Evolutionary conservation across 2,797 vertebrate species (phyloP).

Genomic region (Helicolenus hilgendorfi): DNA sequence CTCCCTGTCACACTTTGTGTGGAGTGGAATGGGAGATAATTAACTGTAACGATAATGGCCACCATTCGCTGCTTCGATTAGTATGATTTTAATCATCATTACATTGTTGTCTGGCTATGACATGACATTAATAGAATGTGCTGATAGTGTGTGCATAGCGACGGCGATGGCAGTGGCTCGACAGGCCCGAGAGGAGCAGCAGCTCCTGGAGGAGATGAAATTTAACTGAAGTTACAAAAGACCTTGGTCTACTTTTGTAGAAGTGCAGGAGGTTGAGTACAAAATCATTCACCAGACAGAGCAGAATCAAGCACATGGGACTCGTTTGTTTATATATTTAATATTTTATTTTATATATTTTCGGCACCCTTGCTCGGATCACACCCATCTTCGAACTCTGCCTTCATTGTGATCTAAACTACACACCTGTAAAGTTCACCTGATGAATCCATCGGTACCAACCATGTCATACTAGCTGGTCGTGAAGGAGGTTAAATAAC

Average conservation of each 20-base stretch:
- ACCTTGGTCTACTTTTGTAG: neutral
- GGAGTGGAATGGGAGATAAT: conserved; percentile 67
- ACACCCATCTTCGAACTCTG: too few species aligned
- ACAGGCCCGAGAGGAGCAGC: conserved; percentile 19
- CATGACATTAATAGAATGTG: conserved; percentile 72
- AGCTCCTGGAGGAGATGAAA: neutral
- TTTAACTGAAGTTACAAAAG: neutral
- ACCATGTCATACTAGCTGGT: too few species aligned
- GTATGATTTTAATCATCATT: conserved; percentile 82
- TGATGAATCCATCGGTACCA: too few species aligned
- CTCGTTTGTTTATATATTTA: neutral
- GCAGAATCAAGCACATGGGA: neutral
- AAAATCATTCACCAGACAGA: neutral
- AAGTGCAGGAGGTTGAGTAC: neutral
- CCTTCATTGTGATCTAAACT: too few species aligned
- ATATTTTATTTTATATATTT: too few species aligned
- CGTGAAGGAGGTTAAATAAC: too few species aligned
- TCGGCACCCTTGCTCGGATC: too few species aligned
- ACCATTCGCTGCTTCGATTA: conserved; percentile 75
- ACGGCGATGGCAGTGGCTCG: neutral
- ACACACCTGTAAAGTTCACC: too few species aligned
- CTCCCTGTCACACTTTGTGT: conserved; percentile 44
- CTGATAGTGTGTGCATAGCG: conserved; percentile 39
- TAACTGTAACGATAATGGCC: conserved; percentile 80
- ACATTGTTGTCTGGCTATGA: conserved; percentile 80